phyloP scores from a whole-genome alignment of 2,888 invertebrate genomes.

The Ormyrus rosae region DNA sequence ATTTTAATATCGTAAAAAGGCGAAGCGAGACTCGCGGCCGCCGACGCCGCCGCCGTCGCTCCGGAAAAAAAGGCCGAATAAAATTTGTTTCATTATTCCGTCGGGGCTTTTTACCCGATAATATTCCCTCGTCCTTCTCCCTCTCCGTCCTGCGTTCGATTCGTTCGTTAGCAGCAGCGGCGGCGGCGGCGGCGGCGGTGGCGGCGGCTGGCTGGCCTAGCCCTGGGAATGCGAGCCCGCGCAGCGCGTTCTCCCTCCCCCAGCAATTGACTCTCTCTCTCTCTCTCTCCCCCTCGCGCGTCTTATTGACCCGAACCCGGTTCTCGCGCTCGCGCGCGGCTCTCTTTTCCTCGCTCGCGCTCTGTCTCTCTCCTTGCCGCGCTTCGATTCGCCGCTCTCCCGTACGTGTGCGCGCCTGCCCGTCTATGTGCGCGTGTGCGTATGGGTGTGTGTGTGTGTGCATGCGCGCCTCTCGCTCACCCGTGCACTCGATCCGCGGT shows the following conservation, averaged over 20 bases:
- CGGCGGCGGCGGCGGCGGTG: background rate
- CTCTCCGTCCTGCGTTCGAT: conserved; percentile 60
- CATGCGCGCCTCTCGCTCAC: conserved; percentile 14
- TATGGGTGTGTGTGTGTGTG: conserved; percentile 23
- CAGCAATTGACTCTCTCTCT: conserved; percentile 47
- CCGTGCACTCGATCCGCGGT: conserved; percentile 52
- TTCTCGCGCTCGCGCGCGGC: conserved; percentile 63
- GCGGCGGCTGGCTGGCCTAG: conserved; percentile 61
- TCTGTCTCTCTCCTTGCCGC: conserved; percentile 55
- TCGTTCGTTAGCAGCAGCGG: conserved; percentile 67
- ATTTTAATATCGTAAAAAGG: conserved; percentile 27
- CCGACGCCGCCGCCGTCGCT: no score
- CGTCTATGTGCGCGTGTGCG: background rate
- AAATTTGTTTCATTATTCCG: conserved; percentile 52
- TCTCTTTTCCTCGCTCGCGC: conserved; percentile 59
- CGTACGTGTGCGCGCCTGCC: no score
- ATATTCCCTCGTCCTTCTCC: conserved; percentile 48
- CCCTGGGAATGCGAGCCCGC: conserved; percentile 74
- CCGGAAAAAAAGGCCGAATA: conserved; percentile 21
- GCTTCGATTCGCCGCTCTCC: conserved; percentile 64
- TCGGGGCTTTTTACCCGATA: conserved; percentile 53
- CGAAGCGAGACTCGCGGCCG: background rate
- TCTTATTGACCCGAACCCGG: conserved; percentile 76
- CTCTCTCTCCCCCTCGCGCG: conserved; percentile 65
- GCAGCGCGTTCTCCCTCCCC: conserved; percentile 61